Percentiles rank a stretch among this genome's conserved stretches.
Evolutionary conservation across 2,113 vertebrate genomes (phyloP).

Genomic region (Meriones unguiculatus): DNA sequence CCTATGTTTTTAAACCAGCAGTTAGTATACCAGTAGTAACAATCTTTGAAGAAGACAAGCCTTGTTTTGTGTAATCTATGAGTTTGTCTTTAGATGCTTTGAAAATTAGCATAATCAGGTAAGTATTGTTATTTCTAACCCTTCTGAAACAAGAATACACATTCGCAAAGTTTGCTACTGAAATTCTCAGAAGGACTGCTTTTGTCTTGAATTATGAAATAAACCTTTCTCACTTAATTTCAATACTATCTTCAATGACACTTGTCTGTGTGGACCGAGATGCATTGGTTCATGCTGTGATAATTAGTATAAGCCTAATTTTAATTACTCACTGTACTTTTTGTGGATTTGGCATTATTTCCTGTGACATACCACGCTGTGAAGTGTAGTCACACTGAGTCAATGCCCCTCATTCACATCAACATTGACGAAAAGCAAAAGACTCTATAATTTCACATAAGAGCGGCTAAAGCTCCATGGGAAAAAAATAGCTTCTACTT

Average conservation of each 20-base stretch:
- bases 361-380: slow-evolving; percentile 43
- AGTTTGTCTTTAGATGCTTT: neutral
- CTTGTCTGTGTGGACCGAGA: slow-evolving; percentile 8
- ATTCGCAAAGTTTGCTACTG: neutral
- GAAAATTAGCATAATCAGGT: neutral
- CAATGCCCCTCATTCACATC: slow-evolving; percentile 34
- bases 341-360: slow-evolving; percentile 49
- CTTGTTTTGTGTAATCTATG: neutral
- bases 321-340: slow-evolving; percentile 62
- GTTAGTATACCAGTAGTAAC: neutral
- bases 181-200: neutral
- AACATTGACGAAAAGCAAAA: slow-evolving; percentile 25
- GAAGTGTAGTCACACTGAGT: slow-evolving; percentile 18
- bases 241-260: slow-evolving; percentile 71
- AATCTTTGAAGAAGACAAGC: neutral
- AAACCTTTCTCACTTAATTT: slow-evolving; percentile 65
- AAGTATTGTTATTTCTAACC: neutral
- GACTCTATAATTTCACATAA: slow-evolving; percentile 7
- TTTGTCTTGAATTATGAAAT: slow-evolving; percentile 69
- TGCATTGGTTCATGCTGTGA: slow-evolving; percentile 59
- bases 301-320: slow-evolving; percentile 58
- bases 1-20: neutral
- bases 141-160: neutral
- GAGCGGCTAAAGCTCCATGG: neutral
- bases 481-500: neutral